These are phyloP conservation scores for Cricetomys ansorgei DNA, from an alignment of 2,113 vertebrate genomes.

Conservation along the genomic window DNA sequence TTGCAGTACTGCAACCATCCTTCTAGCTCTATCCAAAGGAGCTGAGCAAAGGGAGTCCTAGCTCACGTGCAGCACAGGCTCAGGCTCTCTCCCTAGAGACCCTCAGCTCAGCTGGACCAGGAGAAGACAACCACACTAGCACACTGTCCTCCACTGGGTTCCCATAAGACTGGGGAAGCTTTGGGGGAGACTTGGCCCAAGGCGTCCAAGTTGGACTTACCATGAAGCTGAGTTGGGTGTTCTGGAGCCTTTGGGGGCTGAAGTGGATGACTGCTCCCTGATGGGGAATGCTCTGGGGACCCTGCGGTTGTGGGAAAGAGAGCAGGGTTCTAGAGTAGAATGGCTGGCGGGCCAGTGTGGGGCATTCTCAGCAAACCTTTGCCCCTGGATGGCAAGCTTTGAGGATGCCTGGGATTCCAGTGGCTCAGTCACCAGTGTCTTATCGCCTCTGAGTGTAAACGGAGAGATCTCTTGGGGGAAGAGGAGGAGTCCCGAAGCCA, in stretches of 20 bases:
- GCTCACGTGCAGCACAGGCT: rapidly evolving
- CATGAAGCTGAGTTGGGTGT: background rate
- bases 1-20: background rate
- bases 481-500: background rate
- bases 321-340: background rate
- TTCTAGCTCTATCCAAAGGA: background rate
- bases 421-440: background rate
- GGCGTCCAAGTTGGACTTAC: background rate
- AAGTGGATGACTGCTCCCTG: background rate
- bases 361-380: background rate
- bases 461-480: background rate
- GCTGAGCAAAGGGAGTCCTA: background rate
- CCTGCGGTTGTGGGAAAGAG: slow-evolving; percentile 61
- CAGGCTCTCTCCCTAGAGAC: background rate
- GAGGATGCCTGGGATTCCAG: slow-evolving; percentile 56
- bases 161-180: slow-evolving; percentile 2
- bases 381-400: background rate
- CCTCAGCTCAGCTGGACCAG: background rate
- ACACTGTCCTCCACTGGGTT: background rate
- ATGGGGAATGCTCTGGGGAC: slow-evolving; percentile 7
- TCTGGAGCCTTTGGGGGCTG: background rate
- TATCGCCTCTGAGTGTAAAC: background rate
- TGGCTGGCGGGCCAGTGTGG: background rate
- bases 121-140: background rate
- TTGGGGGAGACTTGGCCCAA: background rate